A percentile compares a stretch with the other conserved stretches of the same genome.
Evolutionary conservation across 2,113 vertebrate genomes (phyloP).

Genomic region (Polyodon spathula): DNA sequence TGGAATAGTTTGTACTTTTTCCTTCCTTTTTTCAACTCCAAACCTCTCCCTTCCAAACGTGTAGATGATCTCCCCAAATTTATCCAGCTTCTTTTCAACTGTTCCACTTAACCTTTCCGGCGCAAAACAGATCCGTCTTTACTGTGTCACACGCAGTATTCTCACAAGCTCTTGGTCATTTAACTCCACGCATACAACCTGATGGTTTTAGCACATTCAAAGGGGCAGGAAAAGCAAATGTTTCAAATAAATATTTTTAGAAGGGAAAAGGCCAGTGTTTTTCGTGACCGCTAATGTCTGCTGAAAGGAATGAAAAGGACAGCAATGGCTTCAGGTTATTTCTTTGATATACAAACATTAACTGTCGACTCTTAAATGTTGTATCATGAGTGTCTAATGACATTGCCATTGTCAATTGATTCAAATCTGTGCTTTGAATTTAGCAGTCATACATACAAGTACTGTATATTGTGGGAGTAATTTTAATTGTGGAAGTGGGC

Average conservation of each 20-base stretch:
- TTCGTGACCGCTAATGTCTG: neutral
- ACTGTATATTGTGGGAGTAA: no score
- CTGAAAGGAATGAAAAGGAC: neutral
- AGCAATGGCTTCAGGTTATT: neutral
- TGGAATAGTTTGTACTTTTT: no score
- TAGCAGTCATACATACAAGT: neutral
- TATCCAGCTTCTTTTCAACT: no score
- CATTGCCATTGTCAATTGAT: neutral
- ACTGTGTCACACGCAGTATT: no score
- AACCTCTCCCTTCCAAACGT: no score
- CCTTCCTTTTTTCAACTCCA: no score
- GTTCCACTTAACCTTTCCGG: no score
- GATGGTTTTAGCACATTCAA: neutral
- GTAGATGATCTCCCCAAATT: no score
- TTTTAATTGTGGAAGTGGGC: no score
- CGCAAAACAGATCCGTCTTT: no score
- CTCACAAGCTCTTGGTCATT: no score
- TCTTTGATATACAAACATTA: no score
- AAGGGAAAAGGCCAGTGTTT: neutral
- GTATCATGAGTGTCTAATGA: neutral
- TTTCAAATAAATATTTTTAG: constrained; percentile 9
- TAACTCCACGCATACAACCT: neutral
- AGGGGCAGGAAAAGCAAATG: neutral
- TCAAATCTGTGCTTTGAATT: neutral
- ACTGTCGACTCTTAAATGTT: neutral